Evolutionary conservation across 2,888 invertebrate species (phyloP).

Genomic region (Allacma fusca): DNA sequence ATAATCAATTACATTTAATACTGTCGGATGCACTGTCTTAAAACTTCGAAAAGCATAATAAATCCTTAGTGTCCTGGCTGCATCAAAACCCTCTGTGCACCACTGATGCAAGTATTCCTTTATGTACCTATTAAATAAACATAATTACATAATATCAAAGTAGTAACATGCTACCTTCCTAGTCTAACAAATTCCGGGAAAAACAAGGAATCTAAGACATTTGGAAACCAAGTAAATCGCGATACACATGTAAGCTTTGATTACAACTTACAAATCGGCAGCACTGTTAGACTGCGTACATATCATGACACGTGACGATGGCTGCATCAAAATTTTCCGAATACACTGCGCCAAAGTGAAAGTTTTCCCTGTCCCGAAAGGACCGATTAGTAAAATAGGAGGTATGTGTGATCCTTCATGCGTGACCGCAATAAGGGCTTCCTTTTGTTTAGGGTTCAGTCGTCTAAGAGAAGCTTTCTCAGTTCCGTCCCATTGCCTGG

Average conservation of each 20-base stretch:
- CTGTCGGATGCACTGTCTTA: constrained; percentile 76
- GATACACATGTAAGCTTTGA: not conserved
- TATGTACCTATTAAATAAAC: constrained; percentile 69
- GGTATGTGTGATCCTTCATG: constrained; percentile 71
- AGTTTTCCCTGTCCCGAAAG: constrained; percentile 76
- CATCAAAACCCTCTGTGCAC: constrained; percentile 73
- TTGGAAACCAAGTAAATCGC: too few relatives aligned
- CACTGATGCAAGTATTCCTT: constrained; percentile 83
- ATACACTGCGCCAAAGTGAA: constrained; percentile 80
- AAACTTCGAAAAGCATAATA: constrained; percentile 83
- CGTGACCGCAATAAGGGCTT: constrained; percentile 80
- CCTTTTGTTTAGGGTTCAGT: constrained; percentile 79
- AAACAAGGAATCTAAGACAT: too few relatives aligned
- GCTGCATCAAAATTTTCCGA: constrained; percentile 72
- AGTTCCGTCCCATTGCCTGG: constrained; percentile 72
- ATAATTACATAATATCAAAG: constrained; percentile 40
- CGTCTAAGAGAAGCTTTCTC: constrained; percentile 67
- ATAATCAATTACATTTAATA: constrained; percentile 69
- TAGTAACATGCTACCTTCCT: constrained; percentile 21
- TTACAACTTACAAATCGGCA: constrained; percentile 56
- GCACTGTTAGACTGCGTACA: constrained; percentile 85
- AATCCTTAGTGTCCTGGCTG: constrained; percentile 77
- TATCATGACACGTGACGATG: constrained; percentile 75
- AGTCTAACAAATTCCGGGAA: too few relatives aligned
- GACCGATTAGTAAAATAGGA: constrained; percentile 74